A percentile compares a stretch with the other conserved stretches of the same genome.
Evolutionary conservation across 1,140 invertebrate species (phyloP).

Genomic region (Magallana gigas): DNA sequence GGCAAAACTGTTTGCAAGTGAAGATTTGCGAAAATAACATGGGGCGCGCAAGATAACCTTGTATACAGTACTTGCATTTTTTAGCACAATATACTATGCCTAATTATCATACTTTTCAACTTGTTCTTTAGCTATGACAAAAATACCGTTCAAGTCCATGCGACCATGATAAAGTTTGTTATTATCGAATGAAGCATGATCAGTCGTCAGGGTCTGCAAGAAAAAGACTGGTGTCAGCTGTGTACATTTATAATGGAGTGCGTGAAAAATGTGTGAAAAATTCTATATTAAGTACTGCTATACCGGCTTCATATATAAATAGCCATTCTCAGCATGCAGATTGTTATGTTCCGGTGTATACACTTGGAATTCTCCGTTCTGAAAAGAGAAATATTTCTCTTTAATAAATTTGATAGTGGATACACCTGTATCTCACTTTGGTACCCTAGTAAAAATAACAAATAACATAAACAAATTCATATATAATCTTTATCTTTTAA

Average conservation of each 20-base stretch:
- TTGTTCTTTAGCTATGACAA: no score
- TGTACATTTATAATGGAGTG: background rate
- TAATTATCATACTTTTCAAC: no score
- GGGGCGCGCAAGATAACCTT: no score
- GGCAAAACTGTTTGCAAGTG: no score
- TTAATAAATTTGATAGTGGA: background rate
- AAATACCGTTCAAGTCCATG: slow-evolving; percentile 41
- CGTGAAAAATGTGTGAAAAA: background rate
- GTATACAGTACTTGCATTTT: no score
- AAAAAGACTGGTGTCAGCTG: background rate
- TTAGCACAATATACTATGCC: no score
- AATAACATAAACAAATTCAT: no score
- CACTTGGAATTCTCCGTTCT: slow-evolving; percentile 20
- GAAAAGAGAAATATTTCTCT: background rate
- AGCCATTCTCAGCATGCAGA: background rate
- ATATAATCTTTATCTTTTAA: background rate
- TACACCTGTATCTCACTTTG: no score
- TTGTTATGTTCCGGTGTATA: background rate
- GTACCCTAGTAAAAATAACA: no score
- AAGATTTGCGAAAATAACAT: no score
- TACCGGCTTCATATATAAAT: slow-evolving; percentile 28
- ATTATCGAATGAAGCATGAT: slow-evolving; percentile 12
- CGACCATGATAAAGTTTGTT: slow-evolving; percentile 38
- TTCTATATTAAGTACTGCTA: background rate
- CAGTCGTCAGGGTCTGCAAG: slow-evolving; percentile 42